Conservation (phyloP, 1,140 invertebrate species). For the Thaumatotibia leucotreta region DNA sequence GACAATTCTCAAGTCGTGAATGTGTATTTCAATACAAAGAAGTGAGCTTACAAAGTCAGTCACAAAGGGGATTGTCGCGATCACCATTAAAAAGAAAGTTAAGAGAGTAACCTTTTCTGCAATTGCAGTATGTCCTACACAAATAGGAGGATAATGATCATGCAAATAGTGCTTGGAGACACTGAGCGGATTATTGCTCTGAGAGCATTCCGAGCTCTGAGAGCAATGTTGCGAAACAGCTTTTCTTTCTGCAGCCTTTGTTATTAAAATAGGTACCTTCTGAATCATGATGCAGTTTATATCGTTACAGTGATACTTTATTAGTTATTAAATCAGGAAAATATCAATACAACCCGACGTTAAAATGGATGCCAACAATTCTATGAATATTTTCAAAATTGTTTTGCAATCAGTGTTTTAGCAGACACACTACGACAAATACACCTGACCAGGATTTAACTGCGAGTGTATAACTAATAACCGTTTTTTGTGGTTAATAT, state of each 20-base stretch:
- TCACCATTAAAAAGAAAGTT: neutral
- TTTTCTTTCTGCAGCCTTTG: slow-evolving; percentile 2
- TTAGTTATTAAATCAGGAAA: no score
- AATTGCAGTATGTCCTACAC: neutral
- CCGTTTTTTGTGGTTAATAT: no score
- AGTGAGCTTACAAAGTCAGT: neutral
- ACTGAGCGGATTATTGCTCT: neutral
- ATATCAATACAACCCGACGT: no score
- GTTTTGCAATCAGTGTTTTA: no score
- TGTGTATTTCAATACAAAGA: neutral
- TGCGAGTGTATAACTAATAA: no score
- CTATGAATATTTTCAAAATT: no score
- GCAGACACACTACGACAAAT: no score
- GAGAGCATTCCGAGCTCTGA: neutral
- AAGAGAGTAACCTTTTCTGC: neutral
- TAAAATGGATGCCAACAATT: no score
- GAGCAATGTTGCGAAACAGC: neutral
- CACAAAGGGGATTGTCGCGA: neutral
- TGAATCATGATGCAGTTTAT: neutral
- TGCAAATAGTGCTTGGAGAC: neutral
- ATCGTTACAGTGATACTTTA: neutral
- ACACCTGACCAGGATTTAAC: no score
- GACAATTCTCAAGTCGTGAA: neutral
- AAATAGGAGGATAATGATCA: neutral
- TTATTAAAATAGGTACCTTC: slow-evolving; percentile 9